These are phyloP conservation scores for Drosophila macrothrix DNA, from an alignment of 2,888 invertebrate species.

Conservation along the genomic window DNA sequence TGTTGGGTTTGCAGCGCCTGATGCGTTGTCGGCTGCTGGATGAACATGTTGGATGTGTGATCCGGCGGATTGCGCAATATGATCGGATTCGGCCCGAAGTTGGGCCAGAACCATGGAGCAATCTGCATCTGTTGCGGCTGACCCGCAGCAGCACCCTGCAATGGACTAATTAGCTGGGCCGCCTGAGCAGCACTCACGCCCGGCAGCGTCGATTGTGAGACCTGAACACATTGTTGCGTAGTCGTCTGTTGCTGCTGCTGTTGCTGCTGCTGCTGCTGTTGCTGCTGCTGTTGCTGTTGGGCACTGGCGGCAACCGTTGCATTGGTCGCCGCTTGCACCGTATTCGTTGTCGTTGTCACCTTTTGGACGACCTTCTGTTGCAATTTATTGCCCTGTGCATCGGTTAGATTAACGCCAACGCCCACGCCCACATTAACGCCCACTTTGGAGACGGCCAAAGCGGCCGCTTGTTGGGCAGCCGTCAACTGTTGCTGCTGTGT, in stretches of 20 bases:
- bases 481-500: constrained; percentile 59
- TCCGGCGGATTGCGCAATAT: constrained; percentile 91
- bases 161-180: constrained; percentile 90
- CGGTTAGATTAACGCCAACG: constrained; percentile 36
- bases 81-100: constrained; percentile 91
- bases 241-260: constrained; percentile 84
- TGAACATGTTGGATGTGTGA: constrained; percentile 91
- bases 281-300: constrained; percentile 3
- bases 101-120: constrained; percentile 92
- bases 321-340: constrained; percentile 77
- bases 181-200: constrained; percentile 85
- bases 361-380: constrained; percentile 87
- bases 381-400: constrained; percentile 81
- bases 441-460: constrained; percentile 45
- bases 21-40: constrained; percentile 88
- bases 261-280: constrained; percentile 18
- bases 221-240: constrained; percentile 90
- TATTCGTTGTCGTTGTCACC: constrained; percentile 84
- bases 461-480: constrained; percentile 62
- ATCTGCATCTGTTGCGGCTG: constrained; percentile 91
- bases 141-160: constrained; percentile 88
- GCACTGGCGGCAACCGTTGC: neutral
- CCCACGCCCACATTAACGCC: constrained; percentile 32
- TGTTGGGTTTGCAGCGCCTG: constrained; percentile 87
- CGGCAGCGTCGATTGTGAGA: constrained; percentile 89